Evolutionary conservation across 2,888 invertebrate species (phyloP), one percentile per base, ranked within the genome.

Genomic region (Copidosoma aretas): DNA sequence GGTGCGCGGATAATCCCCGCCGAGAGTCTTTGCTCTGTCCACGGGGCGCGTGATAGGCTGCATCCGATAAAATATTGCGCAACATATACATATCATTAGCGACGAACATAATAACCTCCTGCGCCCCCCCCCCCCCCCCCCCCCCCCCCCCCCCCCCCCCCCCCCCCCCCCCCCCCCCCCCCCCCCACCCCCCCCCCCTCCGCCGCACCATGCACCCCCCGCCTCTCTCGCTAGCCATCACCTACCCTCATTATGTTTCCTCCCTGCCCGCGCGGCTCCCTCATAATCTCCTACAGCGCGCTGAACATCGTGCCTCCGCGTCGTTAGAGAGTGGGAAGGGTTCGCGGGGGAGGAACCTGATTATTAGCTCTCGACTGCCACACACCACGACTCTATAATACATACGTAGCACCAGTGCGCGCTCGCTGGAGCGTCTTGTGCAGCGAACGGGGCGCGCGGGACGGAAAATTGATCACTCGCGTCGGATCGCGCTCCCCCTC

Each of bases 151-250:
- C 32, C 8, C 3, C 32, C 32, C 57, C 67, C 49, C 49, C 2
- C 22, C 14, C 22, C n/a, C n/a, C n/a, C n/a, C n/a, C n/a, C n/a
- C n/a, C n/a, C n/a, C n/a, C n/a, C n/a, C n/a, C n/a, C n/a, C n/a
- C n/a, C n/a, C n/a, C n/a, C n/a, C n/a, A n/a, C n/a, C n/a, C n/a
- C n/a, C n/a, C n/a, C n/a, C n/a, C n/a, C n/a, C n/a, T n/a, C n/a
- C n/a, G n/a, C n/a, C n/a, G n/a, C n/a, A n/a, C n/a, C n/a, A 63
- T 63, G 74, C 41, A 41, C 10, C 41, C 60, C 63, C 65, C 71
- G 72, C 64, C 64, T 71, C 72, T 74, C 72, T 75, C 76, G 68
- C 73, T 74, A 76, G 73, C 70, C 74, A 74, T 73, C 73, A 74
- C 73, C 72, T 68, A 69, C 71, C 53, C 41, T 56, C 62, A n/a